These are phyloP conservation scores for Tylochromis polylepis DNA, from an alignment of 2,113 vertebrate genomes.

Conservation along the genomic window DNA sequence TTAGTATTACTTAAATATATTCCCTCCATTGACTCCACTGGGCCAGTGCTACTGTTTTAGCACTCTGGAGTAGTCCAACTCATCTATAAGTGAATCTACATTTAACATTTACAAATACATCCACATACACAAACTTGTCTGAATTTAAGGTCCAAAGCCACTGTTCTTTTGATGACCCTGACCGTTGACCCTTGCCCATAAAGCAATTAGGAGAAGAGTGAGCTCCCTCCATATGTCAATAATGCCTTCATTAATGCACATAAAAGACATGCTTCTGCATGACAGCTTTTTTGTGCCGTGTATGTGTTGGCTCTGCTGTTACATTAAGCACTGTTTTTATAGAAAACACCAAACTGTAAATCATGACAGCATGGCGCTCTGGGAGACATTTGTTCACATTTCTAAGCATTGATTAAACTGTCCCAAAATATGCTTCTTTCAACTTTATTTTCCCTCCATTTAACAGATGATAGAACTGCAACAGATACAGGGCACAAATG, in stretches of 20 bases:
- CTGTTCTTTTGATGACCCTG: background rate
- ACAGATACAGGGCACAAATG: slow-evolving; percentile 4
- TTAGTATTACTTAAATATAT: background rate
- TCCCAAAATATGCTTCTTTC: slow-evolving; percentile 11
- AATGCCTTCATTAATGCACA: background rate
- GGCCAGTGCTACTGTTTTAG: background rate
- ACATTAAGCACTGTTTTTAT: background rate
- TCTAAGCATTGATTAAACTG: slow-evolving; percentile 19
- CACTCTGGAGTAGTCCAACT: background rate
- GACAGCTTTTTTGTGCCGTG: background rate
- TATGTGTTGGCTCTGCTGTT: background rate
- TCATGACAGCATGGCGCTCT: background rate
- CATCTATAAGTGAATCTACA: background rate
- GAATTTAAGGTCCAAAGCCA: background rate
- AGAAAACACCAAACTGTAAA: slow-evolving; percentile 1
- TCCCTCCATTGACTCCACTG: background rate
- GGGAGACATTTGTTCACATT: slow-evolving; percentile 25
- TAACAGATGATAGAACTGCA: background rate
- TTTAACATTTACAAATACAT: background rate
- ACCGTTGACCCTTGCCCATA: background rate
- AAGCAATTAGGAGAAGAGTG: background rate
- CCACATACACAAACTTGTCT: background rate
- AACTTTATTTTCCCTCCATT: background rate
- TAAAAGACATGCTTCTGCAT: background rate
- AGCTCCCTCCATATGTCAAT: background rate